phyloP scores from a whole-genome alignment of 1,140 invertebrate species.

The Drosophila repletoides region DNA sequence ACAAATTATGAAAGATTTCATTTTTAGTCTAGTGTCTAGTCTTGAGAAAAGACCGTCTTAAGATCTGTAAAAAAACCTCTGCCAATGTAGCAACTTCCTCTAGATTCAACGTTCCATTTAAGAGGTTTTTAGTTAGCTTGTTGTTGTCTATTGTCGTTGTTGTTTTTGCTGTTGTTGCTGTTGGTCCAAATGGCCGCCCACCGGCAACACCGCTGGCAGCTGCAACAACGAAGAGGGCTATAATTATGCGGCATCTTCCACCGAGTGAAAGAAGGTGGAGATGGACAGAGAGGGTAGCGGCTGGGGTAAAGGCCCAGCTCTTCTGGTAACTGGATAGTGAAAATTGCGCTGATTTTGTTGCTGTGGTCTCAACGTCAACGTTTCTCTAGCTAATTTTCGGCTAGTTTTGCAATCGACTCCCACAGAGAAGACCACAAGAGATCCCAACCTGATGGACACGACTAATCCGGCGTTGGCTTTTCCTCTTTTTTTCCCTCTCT shows the following conservation, averaged over 20 bases:
- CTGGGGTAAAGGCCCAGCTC: background rate
- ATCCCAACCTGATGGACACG: no score
- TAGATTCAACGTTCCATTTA: constrained; percentile 8
- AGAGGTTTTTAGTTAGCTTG: constrained; percentile 9
- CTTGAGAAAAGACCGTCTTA: background rate
- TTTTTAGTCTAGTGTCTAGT: background rate
- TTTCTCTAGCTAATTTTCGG: constrained; percentile 61
- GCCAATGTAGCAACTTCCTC: background rate
- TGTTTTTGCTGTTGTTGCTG: constrained; percentile 3
- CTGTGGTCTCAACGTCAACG: background rate
- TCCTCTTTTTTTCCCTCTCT: constrained; percentile 32
- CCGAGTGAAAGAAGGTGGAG: background rate
- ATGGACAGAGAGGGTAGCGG: background rate
- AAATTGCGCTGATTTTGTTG: constrained; percentile 59
- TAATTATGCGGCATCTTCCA: constrained; percentile 61
- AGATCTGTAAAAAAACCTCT: background rate
- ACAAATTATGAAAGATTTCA: constrained; percentile 11
- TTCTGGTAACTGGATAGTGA: constrained; percentile 62
- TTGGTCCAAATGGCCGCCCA: constrained; percentile 37
- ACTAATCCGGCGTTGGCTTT: constrained; percentile 28
- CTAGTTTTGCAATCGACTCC: constrained; percentile 71
- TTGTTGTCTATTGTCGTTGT: background rate
- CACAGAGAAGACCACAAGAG: constrained; percentile 45
- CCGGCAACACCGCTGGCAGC: constrained; percentile 22
- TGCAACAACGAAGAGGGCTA: constrained; percentile 38